phyloP scores from a whole-genome alignment of 2,888 invertebrate species.

The Andrena bicolor region DNA sequence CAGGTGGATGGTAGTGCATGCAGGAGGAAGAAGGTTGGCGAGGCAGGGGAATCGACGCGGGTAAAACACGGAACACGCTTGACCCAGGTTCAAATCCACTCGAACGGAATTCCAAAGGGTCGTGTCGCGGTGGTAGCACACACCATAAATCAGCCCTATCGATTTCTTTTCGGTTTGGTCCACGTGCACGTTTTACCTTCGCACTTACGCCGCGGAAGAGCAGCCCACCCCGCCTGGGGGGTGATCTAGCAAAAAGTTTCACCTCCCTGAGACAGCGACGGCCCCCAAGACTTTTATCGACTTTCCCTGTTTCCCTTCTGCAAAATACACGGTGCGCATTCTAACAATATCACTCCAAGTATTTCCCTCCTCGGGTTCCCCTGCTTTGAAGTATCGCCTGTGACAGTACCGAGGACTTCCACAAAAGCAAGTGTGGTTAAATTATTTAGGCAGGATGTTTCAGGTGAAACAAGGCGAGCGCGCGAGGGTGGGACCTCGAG shows the following conservation, averaged over 20 bases:
- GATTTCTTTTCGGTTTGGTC: conserved; percentile 44
- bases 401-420: too few relatives aligned
- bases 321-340: conserved; percentile 13
- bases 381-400: background rate
- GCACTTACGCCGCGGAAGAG: conserved; percentile 49
- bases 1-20: background rate
- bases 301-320: conserved; percentile 10
- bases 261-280: conserved; percentile 1
- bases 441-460: too few relatives aligned
- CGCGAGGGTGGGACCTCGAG: too few relatives aligned
- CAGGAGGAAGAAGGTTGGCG: background rate
- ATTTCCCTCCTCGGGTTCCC: background rate
- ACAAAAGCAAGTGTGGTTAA: too few relatives aligned
- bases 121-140: conserved; percentile 52
- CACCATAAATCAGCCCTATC: conserved; percentile 51
- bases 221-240: background rate
- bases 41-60: conserved; percentile 49
- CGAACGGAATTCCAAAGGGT: conserved; percentile 41
- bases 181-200: conserved; percentile 53
- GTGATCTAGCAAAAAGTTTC: conserved; percentile 35
- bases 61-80: conserved; percentile 71
- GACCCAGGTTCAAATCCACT: conserved; percentile 67
- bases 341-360: conserved; percentile 13
- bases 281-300: conserved; percentile 44
- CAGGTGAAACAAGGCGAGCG: too few relatives aligned